A percentile compares a stretch with the other conserved stretches of the same genome.
phyloP scores from a whole-genome alignment of 2,888 invertebrate genomes.

The Ischnura elegans region DNA sequence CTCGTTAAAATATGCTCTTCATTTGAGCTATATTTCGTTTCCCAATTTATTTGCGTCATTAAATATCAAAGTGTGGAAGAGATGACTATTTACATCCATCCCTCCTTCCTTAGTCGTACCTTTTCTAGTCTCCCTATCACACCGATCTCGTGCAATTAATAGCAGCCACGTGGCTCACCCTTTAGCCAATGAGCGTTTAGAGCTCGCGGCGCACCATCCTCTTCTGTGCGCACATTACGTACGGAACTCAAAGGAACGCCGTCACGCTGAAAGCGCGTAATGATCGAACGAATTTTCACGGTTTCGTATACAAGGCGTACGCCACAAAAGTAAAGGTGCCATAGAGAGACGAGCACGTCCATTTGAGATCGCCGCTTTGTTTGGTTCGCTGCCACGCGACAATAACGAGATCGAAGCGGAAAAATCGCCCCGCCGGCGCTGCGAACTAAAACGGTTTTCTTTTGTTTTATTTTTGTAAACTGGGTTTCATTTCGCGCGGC shows the following conservation, averaged over 20 bases:
- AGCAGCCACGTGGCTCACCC: not conserved
- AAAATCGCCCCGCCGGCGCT: not conserved
- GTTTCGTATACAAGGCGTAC: not conserved
- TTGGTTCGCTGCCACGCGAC: not conserved
- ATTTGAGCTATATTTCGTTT: too few species aligned
- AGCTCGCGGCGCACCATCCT: not conserved
- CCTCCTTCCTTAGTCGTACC: not conserved
- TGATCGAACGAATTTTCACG: not conserved
- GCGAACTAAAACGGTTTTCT: not conserved
- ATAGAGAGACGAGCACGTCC: not conserved
- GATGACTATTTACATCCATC: not conserved
- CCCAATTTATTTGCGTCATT: too few species aligned
- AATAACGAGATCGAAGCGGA: not conserved
- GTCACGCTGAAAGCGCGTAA: not conserved
- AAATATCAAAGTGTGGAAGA: not conserved
- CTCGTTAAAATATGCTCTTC: too few species aligned
- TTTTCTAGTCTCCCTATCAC: not conserved
- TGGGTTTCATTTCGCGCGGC: not conserved
- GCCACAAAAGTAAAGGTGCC: not conserved
- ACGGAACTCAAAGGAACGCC: not conserved
- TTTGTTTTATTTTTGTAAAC: not conserved
- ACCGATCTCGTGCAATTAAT: not conserved
- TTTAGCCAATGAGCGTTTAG: not conserved
- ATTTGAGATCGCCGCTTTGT: not conserved
- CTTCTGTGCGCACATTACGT: not conserved